Percentiles rank a stretch among this genome's conserved stretches.
Evolutionary conservation across 37 sponge, comb jelly and placozoan species (phyloP).

Genomic region (Axinella damicornis): DNA sequence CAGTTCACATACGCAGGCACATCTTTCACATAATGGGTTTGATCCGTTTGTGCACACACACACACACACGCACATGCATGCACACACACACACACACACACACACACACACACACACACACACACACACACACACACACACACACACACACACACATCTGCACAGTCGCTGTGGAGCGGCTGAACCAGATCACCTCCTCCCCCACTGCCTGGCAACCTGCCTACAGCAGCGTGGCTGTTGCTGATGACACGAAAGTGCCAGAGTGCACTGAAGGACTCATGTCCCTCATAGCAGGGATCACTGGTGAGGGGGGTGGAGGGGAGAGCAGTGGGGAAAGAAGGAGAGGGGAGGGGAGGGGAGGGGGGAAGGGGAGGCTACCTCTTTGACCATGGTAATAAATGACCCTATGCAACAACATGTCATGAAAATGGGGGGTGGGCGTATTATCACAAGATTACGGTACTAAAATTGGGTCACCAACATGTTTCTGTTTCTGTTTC

Average conservation of each 20-base stretch:
- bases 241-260: constrained; percentile 45
- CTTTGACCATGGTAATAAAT: too few relatives aligned
- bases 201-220: constrained; percentile 53
- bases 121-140: constrained; percentile 1
- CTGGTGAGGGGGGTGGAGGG: constrained; percentile 33
- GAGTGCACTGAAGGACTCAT: constrained; percentile 65
- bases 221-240: constrained; percentile 14
- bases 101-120: background rate
- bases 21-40: background rate
- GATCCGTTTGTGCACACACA: background rate
- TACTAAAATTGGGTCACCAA: too few relatives aligned
- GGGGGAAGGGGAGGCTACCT: background rate
- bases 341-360: background rate
- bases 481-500: too few relatives aligned
- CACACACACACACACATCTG: background rate
- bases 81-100: background rate
- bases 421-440: too few relatives aligned
- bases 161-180: constrained; percentile 59
- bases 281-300: constrained; percentile 55
- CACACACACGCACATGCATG: background rate
- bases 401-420: too few relatives aligned
- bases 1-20: background rate
- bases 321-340: too few relatives aligned
- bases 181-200: constrained; percentile 32
- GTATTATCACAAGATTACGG: too few relatives aligned